Conservation (phyloP, 1,140 invertebrate genomes). For the Ptiloglossa arizonensis region DNA sequence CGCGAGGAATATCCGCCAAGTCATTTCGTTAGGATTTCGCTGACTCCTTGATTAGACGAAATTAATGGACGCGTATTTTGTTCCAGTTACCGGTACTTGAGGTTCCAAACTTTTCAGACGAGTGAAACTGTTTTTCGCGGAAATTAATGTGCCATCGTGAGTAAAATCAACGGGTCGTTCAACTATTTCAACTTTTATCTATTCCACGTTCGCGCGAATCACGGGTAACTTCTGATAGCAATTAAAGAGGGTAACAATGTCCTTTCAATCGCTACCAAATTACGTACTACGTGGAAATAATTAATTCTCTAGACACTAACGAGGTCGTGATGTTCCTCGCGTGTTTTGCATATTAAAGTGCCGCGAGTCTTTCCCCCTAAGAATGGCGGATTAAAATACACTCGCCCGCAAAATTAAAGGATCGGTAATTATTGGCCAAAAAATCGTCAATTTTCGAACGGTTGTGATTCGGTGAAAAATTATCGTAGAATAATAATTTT, state of each 20-base stretch:
- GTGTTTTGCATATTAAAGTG: not conserved
- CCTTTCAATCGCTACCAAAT: conserved; percentile 11
- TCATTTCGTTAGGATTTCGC: not conserved
- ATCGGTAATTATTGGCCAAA: no score
- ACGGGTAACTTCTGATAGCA: conserved; percentile 13
- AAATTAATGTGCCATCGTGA: no score
- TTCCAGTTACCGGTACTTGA: not conserved
- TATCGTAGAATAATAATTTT: no score
- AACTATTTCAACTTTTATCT: no score
- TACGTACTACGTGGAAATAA: not conserved
- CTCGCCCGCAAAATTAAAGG: no score
- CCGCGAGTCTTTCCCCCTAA: no score
- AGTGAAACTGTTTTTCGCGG: no score
- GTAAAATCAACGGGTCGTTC: no score
- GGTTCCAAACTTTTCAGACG: no score
- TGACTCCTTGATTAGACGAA: not conserved
- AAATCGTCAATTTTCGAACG: no score
- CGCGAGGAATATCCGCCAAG: not conserved
- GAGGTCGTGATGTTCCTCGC: conserved; percentile 9
- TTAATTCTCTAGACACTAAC: conserved; percentile 18
- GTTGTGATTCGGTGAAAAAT: no score
- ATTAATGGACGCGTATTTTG: not conserved
- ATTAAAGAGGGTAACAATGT: conserved; percentile 19
- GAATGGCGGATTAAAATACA: no score
- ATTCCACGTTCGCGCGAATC: not conserved